Conservation (phyloP, 2,113 vertebrate genomes). For the Phrynosoma blainvillii region DNA sequence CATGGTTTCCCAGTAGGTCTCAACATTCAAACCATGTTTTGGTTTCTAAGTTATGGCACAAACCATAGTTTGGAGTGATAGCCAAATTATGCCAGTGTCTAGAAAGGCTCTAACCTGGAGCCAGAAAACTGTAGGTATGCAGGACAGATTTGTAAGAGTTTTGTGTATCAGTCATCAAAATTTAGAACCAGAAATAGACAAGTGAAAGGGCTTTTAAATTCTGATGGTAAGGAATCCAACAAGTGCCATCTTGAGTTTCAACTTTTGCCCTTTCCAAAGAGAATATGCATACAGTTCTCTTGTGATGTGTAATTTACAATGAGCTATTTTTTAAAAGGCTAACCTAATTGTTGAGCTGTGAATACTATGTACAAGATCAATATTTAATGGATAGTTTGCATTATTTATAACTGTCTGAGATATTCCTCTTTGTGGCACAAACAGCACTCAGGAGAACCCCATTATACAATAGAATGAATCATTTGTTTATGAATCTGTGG, state of each 20-base stretch:
- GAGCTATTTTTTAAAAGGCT: constrained; percentile 38
- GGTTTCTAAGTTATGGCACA: not conserved
- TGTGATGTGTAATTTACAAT: constrained; percentile 46
- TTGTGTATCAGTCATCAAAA: constrained; percentile 44
- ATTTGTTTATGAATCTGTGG: constrained; percentile 56
- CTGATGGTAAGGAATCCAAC: constrained; percentile 14
- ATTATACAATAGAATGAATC: constrained; percentile 60
- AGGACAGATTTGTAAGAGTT: constrained; percentile 32
- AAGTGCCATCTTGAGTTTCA: constrained; percentile 46
- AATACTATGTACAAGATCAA: constrained; percentile 75
- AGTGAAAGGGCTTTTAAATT: constrained; percentile 22
- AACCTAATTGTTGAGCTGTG: constrained; percentile 67
- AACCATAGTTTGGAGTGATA: not conserved
- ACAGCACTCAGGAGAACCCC: constrained; percentile 52
- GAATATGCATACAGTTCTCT: constrained; percentile 57
- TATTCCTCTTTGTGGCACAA: constrained; percentile 64
- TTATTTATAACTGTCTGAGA: constrained; percentile 74
- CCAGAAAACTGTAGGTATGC: not conserved
- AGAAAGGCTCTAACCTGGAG: constrained; percentile 30
- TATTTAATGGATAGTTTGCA: constrained; percentile 78
- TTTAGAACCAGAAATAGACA: constrained; percentile 11
- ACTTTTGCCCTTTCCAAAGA: constrained; percentile 51
- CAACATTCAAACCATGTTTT: not conserved
- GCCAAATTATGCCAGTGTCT: constrained; percentile 18
- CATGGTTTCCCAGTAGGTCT: not conserved